Base-by-base conservation (phyloP, 2,888 invertebrate species). In the Euplexia lucipara region DNA sequence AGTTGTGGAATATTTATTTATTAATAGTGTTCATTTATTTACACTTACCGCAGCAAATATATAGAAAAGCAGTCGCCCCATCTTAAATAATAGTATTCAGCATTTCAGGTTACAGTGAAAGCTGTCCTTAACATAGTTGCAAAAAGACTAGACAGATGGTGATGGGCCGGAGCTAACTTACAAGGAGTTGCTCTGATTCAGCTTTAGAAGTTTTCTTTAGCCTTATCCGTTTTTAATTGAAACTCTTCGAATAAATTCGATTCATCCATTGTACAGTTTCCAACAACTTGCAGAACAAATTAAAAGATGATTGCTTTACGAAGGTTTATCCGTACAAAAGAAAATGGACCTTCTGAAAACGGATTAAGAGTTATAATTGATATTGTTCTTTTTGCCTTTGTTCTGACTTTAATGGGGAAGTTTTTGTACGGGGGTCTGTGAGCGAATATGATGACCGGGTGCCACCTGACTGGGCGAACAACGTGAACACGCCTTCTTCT, bases 271-370 rank as follows among this genome's bases (percentile, higher is more conserved):
- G 69, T 68, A 64, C 79, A 75, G 54, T 78, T 74, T 54, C 44
- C 12, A 54, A 74, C 58, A 74, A 64, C 47, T 64, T 64, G 47
- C 49, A 61, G 63, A 78, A 75, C 75, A 74, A 75, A 78, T 78
- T 78, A 75, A 75, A 75, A 74, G 79, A 64, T 78, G 63, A 78
- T 68, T 75, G 53, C 59, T 74, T 60, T 34, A 26, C 26, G 7
- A 8, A 59, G 39, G 53, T 54, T 20, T 35, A 48, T 45, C 7
- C n/a, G 22, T n/a, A 1, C 51, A 58, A 54, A 61, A 44, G 22
- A 75, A 52, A 75, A 54, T 56, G 5, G 7, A 48, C 75, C 22
- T 61, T 78, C 39, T 8, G 9, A 7, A n/a, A 48, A 34, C 20
- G 32, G 9, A 56, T 44, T 68, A 74, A 41, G 75, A 58, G 20